Evolutionary conservation across 2,888 invertebrate genomes (phyloP), one percentile per base, ranked within the genome.

Genomic region (Eupithecia pulchellata): DNA sequence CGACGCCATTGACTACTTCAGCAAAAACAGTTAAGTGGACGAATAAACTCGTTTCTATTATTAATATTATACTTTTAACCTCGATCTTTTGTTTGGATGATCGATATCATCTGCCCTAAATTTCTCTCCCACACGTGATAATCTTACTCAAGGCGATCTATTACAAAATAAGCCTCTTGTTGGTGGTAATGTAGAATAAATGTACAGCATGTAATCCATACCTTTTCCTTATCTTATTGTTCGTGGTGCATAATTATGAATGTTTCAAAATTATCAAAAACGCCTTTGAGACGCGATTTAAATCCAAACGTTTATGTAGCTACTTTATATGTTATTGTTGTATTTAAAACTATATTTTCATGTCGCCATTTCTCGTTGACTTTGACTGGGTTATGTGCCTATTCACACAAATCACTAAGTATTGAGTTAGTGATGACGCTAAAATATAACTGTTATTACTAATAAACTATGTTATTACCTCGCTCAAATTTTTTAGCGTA

Each of bases 1-100:
- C 70, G 96, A 97, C 81, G 95, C 96, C 72, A 94, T 96, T 75
- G 95, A 95, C 84, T 95, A 96, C 86, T 95, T 97, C 79, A 96
- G 96, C 79, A 96, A 95, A 90, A 96, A 95, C 89, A 96, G 97
- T 94, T 92, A 88, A 91, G 92, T 90, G 72, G 73, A 66, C 52
- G 67, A 76, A 66, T 76, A 73, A 75, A 70, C 55, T 68, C 68
- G 68, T 66, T 47, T 47, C 66, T 58, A 32, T 61, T 29, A 25
- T 66, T 9, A 34, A 68, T 66, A 36, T 58, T 57, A 27, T 64
- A 64, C 60, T 52, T 65, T 32, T 60, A 75, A 75, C 66, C 76
- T 76, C 68, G 76, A 72, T 72, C 71, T 73, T 66, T 75, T 73
- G 64, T 68, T 58, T 72, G 58, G 66, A 66, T 71, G 75, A 74